Evolutionary conservation across 2,113 vertebrate species (phyloP), one percentile per base, ranked within the genome.

Genomic region (Arizona elegans): DNA sequence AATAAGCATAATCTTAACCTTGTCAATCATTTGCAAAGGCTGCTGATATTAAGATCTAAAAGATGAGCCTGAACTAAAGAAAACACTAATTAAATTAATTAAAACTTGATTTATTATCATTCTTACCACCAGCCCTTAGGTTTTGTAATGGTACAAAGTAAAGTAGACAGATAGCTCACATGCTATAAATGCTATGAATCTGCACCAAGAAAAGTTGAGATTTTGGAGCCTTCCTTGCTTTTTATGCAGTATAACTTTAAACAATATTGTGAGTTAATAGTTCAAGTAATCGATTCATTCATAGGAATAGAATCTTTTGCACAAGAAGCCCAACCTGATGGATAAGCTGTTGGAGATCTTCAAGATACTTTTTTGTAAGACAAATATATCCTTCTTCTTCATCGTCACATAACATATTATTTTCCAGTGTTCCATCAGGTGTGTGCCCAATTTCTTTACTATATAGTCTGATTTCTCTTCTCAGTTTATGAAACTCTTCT

Each of bases 321-420:
- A 75, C 13, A 19, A 89, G 43, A 33, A 75, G 43, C 47, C 93
- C 90, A 90, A 96, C 94, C 97, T 98, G 96, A 52, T 92, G 93
- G 55, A 96, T 94, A 29, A 97, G 92, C 88, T 97, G 89, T 59
- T 96, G 92, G 1, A 98, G 95, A 33, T 97, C 97, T 94, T 96
- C 96, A 89, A 98, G 97, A 85, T 98, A 96, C 3, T 97, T 96
- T 19, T 96, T 94, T 8, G 97, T 97, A 56, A 98, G 97, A 53
- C 96, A 96, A 90, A 97, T 97, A 10, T 95, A 94, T 12, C 97
- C 96, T 33, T 81, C 75, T 81, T 81, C 75, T 3, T 81, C 65
- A n/a, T 97, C 96, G 2, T 95, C 95, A 90, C 93, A 94, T n/a
- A 97, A 91, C 1, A 95, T 96, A 65, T 98, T 97, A 15, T 92